A percentile compares a stretch with the other conserved stretches of the same genome.
Conservation (phyloP, 2,113 vertebrate genomes). For the Tylochromis polylepis region DNA sequence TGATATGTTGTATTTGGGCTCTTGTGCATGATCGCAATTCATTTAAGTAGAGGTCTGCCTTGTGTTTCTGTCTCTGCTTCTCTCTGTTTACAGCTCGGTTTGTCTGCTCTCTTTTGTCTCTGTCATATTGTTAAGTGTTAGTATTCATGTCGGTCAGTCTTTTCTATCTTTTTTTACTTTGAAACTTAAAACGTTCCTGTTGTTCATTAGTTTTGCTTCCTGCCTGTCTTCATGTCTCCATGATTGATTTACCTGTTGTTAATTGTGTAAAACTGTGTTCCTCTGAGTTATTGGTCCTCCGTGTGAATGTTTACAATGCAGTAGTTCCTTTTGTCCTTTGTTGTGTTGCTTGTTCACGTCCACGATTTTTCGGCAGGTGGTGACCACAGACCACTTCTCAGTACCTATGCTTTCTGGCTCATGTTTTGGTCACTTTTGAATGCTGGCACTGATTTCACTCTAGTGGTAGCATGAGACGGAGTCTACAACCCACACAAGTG, state of each 20-base stretch:
- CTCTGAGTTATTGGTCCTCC: neutral
- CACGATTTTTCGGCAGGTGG: neutral
- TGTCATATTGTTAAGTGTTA: neutral
- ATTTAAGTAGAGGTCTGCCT: neutral
- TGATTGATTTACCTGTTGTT: neutral
- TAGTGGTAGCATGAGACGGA: no score
- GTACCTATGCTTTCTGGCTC: no score
- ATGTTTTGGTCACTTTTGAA: no score
- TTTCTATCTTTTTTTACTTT: neutral
- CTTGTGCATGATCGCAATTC: neutral
- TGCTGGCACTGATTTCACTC: no score
- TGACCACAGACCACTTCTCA: no score
- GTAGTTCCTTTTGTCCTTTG: neutral
- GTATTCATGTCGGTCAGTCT: no score
- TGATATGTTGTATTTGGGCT: neutral
- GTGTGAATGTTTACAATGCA: no score
- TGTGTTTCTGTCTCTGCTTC: neutral
- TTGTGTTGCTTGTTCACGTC: neutral
- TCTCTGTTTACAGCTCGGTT: neutral
- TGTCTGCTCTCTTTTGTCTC: neutral
- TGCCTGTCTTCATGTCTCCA: neutral
- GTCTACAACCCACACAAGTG: no score
- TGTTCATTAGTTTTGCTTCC: fast-evolving
- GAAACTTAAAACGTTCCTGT: neutral
- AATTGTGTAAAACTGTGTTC: neutral